Evolutionary conservation across 1,140 invertebrate genomes (phyloP).

Genomic region (Caenorhabditis remanei): DNA sequence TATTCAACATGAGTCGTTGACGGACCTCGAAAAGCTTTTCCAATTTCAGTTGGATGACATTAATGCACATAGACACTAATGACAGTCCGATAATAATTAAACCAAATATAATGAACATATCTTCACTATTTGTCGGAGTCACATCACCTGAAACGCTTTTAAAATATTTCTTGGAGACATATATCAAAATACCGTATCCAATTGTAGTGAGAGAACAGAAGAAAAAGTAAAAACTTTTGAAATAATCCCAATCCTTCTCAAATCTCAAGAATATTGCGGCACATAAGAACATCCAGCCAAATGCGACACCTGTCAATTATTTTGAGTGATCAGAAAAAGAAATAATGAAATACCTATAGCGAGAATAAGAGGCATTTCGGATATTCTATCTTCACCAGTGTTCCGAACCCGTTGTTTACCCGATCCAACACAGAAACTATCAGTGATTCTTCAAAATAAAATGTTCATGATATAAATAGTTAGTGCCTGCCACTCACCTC

Average conservation of each 20-base stretch:
- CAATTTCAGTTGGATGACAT: constrained; percentile 76
- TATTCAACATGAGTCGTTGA: too few species aligned
- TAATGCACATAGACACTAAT: constrained; percentile 76
- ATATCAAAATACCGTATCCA: constrained; percentile 71
- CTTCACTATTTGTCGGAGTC: constrained; percentile 77
- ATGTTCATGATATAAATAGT: background rate
- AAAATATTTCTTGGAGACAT: background rate
- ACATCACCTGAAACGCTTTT: constrained; percentile 72
- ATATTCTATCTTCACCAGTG: constrained; percentile 61
- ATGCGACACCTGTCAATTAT: constrained; percentile 57
- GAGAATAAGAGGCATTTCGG: constrained; percentile 76
- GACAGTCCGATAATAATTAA: constrained; percentile 77
- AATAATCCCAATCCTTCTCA: constrained; percentile 78
- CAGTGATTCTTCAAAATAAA: constrained; percentile 68
- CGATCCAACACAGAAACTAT: constrained; percentile 75
- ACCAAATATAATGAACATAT: constrained; percentile 73
- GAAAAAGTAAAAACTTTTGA: constrained; percentile 78
- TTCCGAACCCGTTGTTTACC: constrained; percentile 70
- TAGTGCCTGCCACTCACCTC: constrained; percentile 61
- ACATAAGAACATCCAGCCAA: constrained; percentile 77
- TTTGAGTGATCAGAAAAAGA: background rate
- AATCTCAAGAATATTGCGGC: constrained; percentile 77
- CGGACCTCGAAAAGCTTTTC: constrained; percentile 73
- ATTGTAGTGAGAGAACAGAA: constrained; percentile 77
- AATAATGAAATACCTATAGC: constrained; percentile 69